A percentile compares a stretch with the other conserved stretches of the same genome.
phyloP scores from a whole-genome alignment of 2,888 invertebrate genomes.

The Saturnia japonica region DNA sequence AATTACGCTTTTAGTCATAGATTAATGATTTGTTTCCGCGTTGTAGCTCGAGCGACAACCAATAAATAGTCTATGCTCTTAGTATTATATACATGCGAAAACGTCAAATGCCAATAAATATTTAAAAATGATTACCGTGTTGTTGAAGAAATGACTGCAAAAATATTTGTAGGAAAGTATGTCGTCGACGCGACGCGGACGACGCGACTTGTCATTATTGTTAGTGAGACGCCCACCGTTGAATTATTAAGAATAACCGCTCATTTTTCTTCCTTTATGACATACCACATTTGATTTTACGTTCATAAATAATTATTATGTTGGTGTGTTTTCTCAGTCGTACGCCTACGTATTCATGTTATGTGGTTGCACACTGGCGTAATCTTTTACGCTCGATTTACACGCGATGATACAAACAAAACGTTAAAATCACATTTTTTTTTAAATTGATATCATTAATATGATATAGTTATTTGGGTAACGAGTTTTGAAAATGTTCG shows the following conservation, averaged over 20 bases:
- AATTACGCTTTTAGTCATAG: too few species aligned
- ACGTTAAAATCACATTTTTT: not conserved
- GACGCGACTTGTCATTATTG: slow-evolving; percentile 19
- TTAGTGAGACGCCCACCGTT: slow-evolving; percentile 36
- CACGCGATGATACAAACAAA: not conserved
- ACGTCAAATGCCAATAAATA: not conserved
- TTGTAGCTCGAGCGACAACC: too few species aligned
- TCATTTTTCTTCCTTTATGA: slow-evolving; percentile 57
- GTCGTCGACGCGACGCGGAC: slow-evolving; percentile 32
- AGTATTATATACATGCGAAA: not conserved
- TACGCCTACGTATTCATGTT: slow-evolving; percentile 21
- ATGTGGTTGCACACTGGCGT: slow-evolving; percentile 21
- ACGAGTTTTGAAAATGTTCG: not conserved
- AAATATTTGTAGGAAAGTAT: slow-evolving; percentile 18
- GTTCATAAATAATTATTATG: slow-evolving; percentile 53
- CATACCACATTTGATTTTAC: slow-evolving; percentile 47
- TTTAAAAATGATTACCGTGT: not conserved
- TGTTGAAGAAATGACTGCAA: not conserved
- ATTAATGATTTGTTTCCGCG: too few species aligned
- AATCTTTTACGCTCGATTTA: slow-evolving; percentile 12
- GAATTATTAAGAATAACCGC: slow-evolving; percentile 46
- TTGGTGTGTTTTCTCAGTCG: slow-evolving; percentile 22
- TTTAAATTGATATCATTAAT: not conserved
- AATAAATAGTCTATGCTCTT: too few species aligned
- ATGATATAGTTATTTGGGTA: not conserved